Conservation (phyloP, 2,797 vertebrate species). For the Sylvia borin region DNA sequence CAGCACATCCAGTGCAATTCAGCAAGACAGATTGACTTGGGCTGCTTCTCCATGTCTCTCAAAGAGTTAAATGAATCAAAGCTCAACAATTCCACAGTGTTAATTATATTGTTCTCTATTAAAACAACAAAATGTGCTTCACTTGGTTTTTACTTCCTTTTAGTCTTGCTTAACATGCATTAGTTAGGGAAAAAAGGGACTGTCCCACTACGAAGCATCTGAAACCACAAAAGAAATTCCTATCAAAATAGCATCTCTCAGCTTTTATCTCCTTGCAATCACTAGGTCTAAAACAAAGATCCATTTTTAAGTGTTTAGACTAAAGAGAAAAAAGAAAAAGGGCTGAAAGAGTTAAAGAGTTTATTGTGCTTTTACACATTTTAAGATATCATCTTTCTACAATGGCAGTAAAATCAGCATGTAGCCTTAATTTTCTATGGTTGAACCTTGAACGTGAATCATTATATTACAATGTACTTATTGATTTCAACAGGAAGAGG, state of each 20-base stretch:
- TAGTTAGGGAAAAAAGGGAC: not conserved
- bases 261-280: not conserved
- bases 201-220: not conserved
- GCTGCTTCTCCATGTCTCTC: not conserved
- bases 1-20: not conserved
- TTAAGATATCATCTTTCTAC: constrained; percentile 77
- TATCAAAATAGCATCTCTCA: not conserved
- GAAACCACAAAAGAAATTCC: not conserved
- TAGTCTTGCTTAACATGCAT: not conserved
- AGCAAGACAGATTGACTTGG: not conserved
- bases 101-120: not conserved
- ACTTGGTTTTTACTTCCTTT: not conserved
- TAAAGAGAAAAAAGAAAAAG: not conserved
- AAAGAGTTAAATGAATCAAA: not conserved
- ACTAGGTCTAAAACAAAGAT: not conserved
- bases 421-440: constrained; percentile 82
- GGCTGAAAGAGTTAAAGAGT: constrained; percentile 66
- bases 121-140: not conserved
- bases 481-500: constrained; percentile 94
- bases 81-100: not conserved
- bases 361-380: constrained; percentile 72
- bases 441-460: constrained; percentile 86
- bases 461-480: constrained; percentile 89
- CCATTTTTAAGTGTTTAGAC: not conserved
- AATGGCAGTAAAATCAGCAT: constrained; percentile 81